phyloP scores from a whole-genome alignment of 2,888 invertebrate genomes.

The Norana najaformis region DNA sequence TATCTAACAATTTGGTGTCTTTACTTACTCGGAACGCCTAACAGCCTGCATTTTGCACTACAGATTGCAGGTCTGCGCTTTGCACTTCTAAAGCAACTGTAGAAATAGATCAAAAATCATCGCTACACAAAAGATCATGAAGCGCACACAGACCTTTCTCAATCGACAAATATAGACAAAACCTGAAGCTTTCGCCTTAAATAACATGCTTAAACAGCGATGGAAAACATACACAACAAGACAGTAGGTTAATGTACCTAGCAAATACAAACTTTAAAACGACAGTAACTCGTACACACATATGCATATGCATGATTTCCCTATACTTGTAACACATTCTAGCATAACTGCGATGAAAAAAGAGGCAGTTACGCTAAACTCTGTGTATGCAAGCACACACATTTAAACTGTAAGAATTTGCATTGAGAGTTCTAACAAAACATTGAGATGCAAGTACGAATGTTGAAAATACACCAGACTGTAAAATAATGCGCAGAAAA shows the following conservation, averaged over 20 bases:
- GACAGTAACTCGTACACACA: background rate
- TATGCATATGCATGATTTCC: background rate
- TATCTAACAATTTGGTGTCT: no score
- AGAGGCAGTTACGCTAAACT: background rate
- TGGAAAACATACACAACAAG: background rate
- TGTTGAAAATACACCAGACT: background rate
- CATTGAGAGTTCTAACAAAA: conserved; percentile 1
- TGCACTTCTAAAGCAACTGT: no score
- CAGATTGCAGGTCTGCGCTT: no score
- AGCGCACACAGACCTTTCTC: no score
- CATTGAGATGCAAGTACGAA: background rate
- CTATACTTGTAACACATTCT: background rate
- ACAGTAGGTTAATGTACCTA: background rate
- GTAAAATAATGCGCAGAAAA: background rate
- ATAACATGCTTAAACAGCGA: no score
- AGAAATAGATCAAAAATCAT: no score
- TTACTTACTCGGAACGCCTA: no score
- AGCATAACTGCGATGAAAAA: background rate
- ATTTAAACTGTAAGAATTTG: background rate
- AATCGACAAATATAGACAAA: no score
- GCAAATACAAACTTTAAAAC: background rate
- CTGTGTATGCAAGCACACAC: background rate
- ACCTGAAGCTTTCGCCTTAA: no score
- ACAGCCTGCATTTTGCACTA: no score
- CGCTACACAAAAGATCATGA: no score